These are phyloP conservation scores for Pararge aegeria DNA, from an alignment of 1,140 invertebrate species.

Conservation along the genomic window DNA sequence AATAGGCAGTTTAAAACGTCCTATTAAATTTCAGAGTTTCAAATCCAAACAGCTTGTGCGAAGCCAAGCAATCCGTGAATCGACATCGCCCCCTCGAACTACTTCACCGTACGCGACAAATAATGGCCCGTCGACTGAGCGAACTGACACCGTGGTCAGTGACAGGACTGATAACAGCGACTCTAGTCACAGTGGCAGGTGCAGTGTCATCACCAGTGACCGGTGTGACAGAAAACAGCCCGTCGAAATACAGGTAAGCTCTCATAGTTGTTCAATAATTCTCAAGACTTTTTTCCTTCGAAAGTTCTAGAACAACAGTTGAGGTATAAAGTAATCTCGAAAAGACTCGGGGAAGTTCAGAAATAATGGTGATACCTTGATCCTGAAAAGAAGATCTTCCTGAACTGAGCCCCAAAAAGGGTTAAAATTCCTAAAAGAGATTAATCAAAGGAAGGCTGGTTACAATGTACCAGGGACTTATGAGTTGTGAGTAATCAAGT, in stretches of 20 bases:
- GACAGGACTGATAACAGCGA: conserved; percentile 28
- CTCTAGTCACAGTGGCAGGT: conserved; percentile 40
- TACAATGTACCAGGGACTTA: no score
- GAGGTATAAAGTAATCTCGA: no score
- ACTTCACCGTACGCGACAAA: conserved; percentile 75
- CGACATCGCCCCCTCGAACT: conserved; percentile 90
- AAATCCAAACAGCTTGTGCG: conserved; percentile 92
- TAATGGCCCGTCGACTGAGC: conserved; percentile 5
- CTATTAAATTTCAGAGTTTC: conserved; percentile 77
- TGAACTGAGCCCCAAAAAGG: no score
- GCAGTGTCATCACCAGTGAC: conserved; percentile 32
- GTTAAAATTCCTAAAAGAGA: no score
- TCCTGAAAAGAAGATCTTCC: no score
- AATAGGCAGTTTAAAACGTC: no score
- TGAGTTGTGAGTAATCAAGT: no score
- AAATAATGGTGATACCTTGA: no score
- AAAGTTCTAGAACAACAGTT: background rate
- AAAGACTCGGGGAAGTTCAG: no score
- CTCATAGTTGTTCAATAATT: no score
- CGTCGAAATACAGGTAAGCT: conserved; percentile 73
- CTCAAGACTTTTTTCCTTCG: no score
- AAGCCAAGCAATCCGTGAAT: conserved; percentile 93
- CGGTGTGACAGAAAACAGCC: conserved; percentile 50
- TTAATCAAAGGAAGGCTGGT: no score
- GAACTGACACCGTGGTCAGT: background rate